phyloP scores from a whole-genome alignment of 2,888 invertebrate species.

The Drosophila mulleri region DNA sequence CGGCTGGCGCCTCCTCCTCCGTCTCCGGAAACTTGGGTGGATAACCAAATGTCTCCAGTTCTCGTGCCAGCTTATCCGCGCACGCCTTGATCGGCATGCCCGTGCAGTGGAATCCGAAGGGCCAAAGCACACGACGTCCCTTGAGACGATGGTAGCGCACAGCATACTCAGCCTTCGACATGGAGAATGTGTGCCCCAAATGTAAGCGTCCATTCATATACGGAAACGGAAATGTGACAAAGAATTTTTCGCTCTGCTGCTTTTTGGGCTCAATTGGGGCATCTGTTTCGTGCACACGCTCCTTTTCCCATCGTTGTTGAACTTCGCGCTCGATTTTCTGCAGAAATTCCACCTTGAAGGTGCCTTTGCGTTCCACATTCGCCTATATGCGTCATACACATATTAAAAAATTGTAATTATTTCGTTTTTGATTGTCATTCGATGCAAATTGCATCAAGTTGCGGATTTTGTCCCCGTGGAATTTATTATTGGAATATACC shows the following conservation, averaged over 20 bases:
- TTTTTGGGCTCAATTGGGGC: slow-evolving; percentile 88
- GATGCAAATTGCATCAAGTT: slow-evolving; percentile 63
- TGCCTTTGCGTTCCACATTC: slow-evolving; percentile 92
- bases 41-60: slow-evolving; percentile 95
- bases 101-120: slow-evolving; percentile 99
- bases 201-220: slow-evolving; percentile 99
- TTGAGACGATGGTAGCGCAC: slow-evolving; percentile 95
- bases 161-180: slow-evolving; percentile 99
- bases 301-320: slow-evolving; percentile 93
- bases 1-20: slow-evolving; percentile 84
- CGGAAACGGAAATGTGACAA: slow-evolving; percentile 98
- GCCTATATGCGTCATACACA: slow-evolving; percentile 61
- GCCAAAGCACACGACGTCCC: slow-evolving; percentile 96
- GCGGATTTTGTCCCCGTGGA: background rate
- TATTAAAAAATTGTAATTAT: slow-evolving; percentile 7
- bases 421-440: background rate
- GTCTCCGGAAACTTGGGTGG: slow-evolving; percentile 94
- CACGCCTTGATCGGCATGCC: slow-evolving; percentile 99
- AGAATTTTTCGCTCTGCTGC: slow-evolving; percentile 91
- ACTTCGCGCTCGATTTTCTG: slow-evolving; percentile 94
- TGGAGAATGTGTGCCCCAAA: slow-evolving; percentile 98
- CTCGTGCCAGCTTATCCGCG: slow-evolving; percentile 97
- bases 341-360: slow-evolving; percentile 97
- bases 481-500: background rate
- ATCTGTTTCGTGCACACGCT: slow-evolving; percentile 93